Evolutionary conservation across 37 sponge, comb jelly and placozoan species (phyloP), one percentile per base, ranked within the genome.

Genomic region (Aplysina aerophoba): DNA sequence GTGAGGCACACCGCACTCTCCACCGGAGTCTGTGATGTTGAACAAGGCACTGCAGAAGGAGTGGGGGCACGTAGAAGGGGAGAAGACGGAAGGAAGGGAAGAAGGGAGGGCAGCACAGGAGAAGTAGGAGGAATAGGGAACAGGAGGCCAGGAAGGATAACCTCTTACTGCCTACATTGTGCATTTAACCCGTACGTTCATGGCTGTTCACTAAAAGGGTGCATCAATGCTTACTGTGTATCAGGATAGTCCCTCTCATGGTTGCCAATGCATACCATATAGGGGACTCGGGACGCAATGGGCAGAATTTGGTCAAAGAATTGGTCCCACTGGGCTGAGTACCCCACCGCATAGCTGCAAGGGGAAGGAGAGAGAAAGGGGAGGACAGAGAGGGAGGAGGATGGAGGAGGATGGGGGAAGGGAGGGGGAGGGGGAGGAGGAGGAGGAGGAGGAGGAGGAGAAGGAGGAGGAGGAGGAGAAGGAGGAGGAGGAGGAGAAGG

Each of bases 1-100:
- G 40, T 89, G 69, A 22, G 95, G 95, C 0, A 94, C 72, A n/a
- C 84, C 92, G 69, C 95, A 94, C 86, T 94, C 95, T 37, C 95
- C 95, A 24, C 84, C 89, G 57, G 95, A 94, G 72, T 89, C 95
- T 78, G 44, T 50, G 1, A 39, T 24, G 25, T 75, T 75, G 78
- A 75, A 75, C 24, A 75, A 54, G n/a, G 54, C 78, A 31, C 78
- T 50, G 24, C 25, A 75, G 54, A 75, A 40, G 31, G 34, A 30
- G 30, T 6, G 34, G 71, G 28, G 78, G 66, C 28, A 27, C 73
- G 2, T 81, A 68, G 33, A 60, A 81, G 55, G 39, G 55, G 31
- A 73, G 73, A 81, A 81, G 81, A 66, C 5, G 27, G 22, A 11
- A 31, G 44, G 50, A 73, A 8, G 61, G 4, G 39, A 13, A 40